Base-by-base conservation (phyloP, 2,797 vertebrate genomes). In the Glossophaga mutica region DNA sequence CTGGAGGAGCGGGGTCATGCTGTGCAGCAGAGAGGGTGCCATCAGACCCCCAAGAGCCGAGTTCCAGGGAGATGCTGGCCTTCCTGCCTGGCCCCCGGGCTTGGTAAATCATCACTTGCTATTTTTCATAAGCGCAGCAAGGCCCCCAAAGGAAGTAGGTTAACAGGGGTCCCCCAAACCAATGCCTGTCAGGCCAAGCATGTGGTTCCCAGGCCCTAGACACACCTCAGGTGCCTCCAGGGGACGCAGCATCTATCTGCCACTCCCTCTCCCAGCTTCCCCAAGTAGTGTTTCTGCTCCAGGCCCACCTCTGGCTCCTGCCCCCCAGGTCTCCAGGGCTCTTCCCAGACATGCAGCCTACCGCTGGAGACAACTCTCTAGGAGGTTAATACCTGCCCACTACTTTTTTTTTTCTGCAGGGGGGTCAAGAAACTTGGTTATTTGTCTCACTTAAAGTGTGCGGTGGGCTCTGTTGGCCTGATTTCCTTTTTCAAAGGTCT, bases 401-500 rank as follows among this genome's bases (percentile, higher is more conserved):
- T 48, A 32, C 22, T 77, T 67, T 3, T 44, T 55, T 24, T 57
- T 52, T 50, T 50, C 9, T 6, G 46, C n/a, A 15, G 50, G 42
- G 3, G 9, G 32, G 10, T 37, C 50, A 86, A 65, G 18, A 89
- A 78, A 32, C 52, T 65, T 50, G 55, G 46, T n/a, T 76, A 91
- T 59, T 32, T 87, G 70, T 88, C 82, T 95, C 44, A 96, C 62
- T 59, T 96, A 59, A 92, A 68, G 70, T 76, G 62, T 62, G 48
- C 77, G 78, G n/a, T 1, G 2, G 74, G 77, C 26, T 92, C 67
- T 95, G 24, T 21, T 79, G 76, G 71, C 76, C 95, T 87, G 55
- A 87, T 95, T 88, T 93, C 78, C 77, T 24, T 90, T 95, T 89
- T 92, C 62, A n/a, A 92, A 96, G 57, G 52, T 83, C 70, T 55